Evolutionary conservation across 2,797 vertebrate species (phyloP).

Genomic region (Spinibarbus caldwelli): DNA sequence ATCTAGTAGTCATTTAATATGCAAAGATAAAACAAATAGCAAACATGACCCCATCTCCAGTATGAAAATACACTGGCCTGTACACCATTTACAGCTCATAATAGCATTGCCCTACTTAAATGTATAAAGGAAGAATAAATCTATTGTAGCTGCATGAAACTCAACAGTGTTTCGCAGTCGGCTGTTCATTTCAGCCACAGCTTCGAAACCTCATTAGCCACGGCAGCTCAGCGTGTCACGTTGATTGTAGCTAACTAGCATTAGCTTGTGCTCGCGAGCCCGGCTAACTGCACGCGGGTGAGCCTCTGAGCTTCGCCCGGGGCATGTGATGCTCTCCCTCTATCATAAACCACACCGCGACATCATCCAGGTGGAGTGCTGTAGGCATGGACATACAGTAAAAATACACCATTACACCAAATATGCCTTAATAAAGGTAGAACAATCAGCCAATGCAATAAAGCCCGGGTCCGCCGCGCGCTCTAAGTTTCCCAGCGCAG

Average conservation of each 20-base stretch:
- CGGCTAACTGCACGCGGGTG: slow-evolving; percentile 17
- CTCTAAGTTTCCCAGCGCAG: slow-evolving; percentile 69
- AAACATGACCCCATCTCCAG: not conserved
- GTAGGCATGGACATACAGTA: not conserved
- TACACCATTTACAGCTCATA: not conserved
- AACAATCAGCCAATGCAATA: not conserved
- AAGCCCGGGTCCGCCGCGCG: slow-evolving; percentile 7
- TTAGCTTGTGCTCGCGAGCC: slow-evolving; percentile 29
- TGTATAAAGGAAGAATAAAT: too few relatives aligned
- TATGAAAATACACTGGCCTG: slow-evolving; percentile 26
- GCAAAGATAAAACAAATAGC: too few relatives aligned
- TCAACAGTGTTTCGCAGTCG: not conserved
- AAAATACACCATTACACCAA: too few relatives aligned
- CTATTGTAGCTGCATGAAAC: not conserved
- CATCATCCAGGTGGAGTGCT: not conserved
- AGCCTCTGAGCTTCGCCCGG: slow-evolving; percentile 14
- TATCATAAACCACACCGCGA: not conserved
- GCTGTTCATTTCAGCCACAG: not conserved
- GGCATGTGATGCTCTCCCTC: not conserved
- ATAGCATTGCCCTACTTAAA: not conserved
- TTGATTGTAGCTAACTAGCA: slow-evolving; percentile 36
- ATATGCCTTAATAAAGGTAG: not conserved
- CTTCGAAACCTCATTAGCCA: not conserved
- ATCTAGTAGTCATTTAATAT: not conserved
- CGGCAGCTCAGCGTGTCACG: slow-evolving; percentile 7